These are phyloP conservation scores for Heliconius himera DNA, from an alignment of 1,140 invertebrate species.

Conservation along the genomic window DNA sequence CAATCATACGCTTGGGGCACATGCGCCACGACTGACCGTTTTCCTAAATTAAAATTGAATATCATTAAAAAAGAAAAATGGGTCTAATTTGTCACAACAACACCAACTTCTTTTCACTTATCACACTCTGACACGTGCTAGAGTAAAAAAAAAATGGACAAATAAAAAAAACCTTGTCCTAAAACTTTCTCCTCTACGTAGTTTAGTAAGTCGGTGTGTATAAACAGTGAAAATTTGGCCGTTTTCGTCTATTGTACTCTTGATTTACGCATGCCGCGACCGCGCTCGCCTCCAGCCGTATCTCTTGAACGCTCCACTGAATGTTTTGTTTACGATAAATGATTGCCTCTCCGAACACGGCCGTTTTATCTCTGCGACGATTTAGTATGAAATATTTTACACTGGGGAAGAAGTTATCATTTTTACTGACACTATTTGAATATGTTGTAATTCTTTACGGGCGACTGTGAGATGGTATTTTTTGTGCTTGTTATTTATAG, in stretches of 20 bases:
- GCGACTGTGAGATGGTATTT: not conserved
- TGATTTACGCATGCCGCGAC: slow-evolving; percentile 43
- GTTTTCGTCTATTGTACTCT: slow-evolving; percentile 27
- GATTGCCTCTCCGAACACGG: slow-evolving; percentile 38
- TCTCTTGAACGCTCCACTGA: slow-evolving; percentile 44
- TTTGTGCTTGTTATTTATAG: not conserved
- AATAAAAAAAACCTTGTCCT: not conserved
- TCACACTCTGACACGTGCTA: too few relatives aligned
- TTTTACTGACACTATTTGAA: slow-evolving; percentile 29
- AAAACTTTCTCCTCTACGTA: not conserved
- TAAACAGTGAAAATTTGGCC: slow-evolving; percentile 32
- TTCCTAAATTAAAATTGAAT: too few relatives aligned
- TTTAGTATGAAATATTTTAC: slow-evolving; percentile 33
- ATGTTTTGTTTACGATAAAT: slow-evolving; percentile 48
- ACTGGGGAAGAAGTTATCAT: slow-evolving; percentile 23
- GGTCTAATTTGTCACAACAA: too few relatives aligned
- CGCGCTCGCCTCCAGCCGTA: slow-evolving; percentile 39
- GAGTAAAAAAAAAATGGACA: too few relatives aligned
- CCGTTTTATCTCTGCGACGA: slow-evolving; percentile 39
- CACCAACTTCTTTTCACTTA: too few relatives aligned
- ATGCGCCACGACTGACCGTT: too few relatives aligned
- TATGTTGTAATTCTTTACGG: slow-evolving; percentile 11
- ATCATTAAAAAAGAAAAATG: too few relatives aligned
- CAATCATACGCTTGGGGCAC: too few relatives aligned
- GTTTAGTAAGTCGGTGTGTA: not conserved